Percentiles rank a stretch among this genome's conserved stretches.
Conservation (phyloP, 2,797 vertebrate species). For the Pangasius larnaudii region DNA sequence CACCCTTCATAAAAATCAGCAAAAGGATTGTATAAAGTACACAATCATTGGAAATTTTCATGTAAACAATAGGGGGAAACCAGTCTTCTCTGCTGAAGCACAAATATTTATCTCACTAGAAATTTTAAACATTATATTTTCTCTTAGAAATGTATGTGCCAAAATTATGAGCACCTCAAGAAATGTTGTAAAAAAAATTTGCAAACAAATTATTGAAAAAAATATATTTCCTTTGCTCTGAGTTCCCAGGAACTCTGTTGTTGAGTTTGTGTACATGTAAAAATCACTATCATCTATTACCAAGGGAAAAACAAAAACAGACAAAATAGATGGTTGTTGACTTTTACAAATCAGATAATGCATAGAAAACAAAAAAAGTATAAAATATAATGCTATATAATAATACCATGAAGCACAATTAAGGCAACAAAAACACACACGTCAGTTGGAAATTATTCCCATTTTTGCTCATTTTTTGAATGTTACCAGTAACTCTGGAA, state of each 20-base stretch:
- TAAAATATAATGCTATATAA: background rate
- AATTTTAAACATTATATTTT: background rate
- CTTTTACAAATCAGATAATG: background rate
- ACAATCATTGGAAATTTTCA: background rate
- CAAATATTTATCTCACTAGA: background rate
- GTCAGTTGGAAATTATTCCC: background rate
- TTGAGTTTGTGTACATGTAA: background rate
- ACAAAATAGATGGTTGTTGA: background rate
- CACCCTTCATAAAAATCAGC: background rate
- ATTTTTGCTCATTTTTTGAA: background rate
- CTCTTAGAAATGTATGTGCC: background rate
- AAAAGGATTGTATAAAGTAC: background rate
- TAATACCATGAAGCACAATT: background rate
- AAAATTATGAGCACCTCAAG: background rate
- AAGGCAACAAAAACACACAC: background rate
- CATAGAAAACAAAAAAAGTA: background rate
- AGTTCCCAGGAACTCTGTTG: background rate
- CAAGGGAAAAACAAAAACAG: background rate
- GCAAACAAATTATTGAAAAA: background rate
- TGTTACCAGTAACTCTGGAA: background rate
- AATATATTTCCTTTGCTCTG: background rate
- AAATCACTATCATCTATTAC: background rate
- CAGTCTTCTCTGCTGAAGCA: background rate
- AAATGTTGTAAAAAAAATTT: background rate
- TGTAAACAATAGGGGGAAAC: background rate